These are phyloP conservation scores for Chironomus striatipennis DNA, from an alignment of 1,140 invertebrate species.

Conservation along the genomic window DNA sequence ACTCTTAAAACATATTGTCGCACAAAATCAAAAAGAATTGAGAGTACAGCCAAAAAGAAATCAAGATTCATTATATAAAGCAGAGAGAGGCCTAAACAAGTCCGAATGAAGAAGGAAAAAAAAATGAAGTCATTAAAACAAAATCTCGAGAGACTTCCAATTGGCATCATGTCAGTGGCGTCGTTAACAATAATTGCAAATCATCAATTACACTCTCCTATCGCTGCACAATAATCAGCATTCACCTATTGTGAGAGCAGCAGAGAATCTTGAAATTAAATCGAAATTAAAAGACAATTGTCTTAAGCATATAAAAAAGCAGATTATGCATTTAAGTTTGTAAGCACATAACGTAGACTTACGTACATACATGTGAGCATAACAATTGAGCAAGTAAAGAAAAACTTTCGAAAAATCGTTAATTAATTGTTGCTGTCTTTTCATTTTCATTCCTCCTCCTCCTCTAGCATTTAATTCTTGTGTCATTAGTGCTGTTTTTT, in stretches of 20 bases:
- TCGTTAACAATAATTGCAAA: constrained; percentile 3
- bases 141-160: background rate
- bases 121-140: background rate
- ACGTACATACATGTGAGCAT: too few relatives aligned
- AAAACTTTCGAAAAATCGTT: constrained; percentile 3
- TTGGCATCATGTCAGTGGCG: background rate
- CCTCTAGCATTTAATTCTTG: background rate
- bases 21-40: too few relatives aligned
- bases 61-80: too few relatives aligned
- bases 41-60: too few relatives aligned
- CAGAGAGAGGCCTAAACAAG: too few relatives aligned
- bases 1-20: too few relatives aligned
- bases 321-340: constrained; percentile 7
- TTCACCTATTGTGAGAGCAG: background rate
- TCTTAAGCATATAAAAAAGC: background rate
- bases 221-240: background rate
- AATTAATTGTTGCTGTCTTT: constrained; percentile 14
- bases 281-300: constrained; percentile 14
- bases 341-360: too few relatives aligned
- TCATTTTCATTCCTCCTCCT: background rate
- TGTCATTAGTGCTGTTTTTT: too few relatives aligned
- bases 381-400: too few relatives aligned
- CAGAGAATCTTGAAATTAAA: background rate
- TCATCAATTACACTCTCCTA: constrained; percentile 2
- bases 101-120: background rate